Evolutionary conservation across 2,113 vertebrate species (phyloP).

Genomic region (Ceratotherium simum): DNA sequence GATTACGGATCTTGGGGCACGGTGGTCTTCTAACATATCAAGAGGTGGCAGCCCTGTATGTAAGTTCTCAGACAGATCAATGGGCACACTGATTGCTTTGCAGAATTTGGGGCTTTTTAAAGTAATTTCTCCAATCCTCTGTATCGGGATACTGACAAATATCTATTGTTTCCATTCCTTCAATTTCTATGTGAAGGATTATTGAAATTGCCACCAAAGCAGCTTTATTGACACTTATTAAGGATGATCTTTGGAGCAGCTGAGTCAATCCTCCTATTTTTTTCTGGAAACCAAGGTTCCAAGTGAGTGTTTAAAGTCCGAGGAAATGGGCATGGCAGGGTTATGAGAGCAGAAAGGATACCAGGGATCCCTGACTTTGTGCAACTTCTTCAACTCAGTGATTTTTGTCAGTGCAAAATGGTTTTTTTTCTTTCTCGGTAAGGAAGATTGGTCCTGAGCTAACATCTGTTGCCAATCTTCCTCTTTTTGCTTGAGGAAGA

Average conservation of each 20-base stretch:
- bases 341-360: fast-evolving
- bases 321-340: fast-evolving
- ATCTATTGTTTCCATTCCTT: not conserved
- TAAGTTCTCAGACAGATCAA: not conserved
- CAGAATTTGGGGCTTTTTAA: not conserved
- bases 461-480: no score
- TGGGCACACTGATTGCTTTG: not conserved
- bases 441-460: no score
- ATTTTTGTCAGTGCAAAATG: no score
- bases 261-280: not conserved
- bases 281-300: not conserved
- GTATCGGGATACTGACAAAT: not conserved
- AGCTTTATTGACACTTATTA: not conserved
- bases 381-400: not conserved
- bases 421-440: no score
- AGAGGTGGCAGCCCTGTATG: not conserved
- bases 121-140: not conserved
- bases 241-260: not conserved
- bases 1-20: no score
- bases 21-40: not conserved
- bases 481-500: no score
- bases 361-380: not conserved
- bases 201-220: not conserved
- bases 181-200: not conserved
- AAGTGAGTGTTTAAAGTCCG: not conserved